Base-by-base conservation (phyloP, 2,797 vertebrate genomes). In the Phylloscopus collybita region DNA sequence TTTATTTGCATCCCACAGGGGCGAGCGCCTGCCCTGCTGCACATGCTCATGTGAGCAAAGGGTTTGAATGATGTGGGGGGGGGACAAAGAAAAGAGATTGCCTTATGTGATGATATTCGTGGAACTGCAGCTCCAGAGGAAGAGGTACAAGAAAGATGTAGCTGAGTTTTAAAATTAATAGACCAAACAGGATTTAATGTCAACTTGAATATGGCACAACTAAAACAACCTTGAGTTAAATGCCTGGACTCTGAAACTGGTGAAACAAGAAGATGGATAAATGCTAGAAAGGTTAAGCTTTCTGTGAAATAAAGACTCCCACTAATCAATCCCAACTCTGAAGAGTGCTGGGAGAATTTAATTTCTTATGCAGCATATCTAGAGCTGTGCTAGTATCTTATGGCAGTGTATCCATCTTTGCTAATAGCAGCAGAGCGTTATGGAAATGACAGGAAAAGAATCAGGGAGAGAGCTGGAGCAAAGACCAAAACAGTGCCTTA, bases 1-100 rank as follows among this genome's bases (percentile, higher is more conserved):
- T 95, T 87, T 80, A 85, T 17, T 71, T 56, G 86, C 72, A 67
- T 50, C 93, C 88, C 86, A 85, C 95, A 85, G 86, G 73, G 92
- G 67, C 0, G 0, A 95, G 83, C 94, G 95, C 88, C 94, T 95
- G 93, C 45, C 86, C 47, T 49, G 73, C 82, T 82, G 50, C 69
- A 92, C 57, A 64, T 1, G 2, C 59, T 88, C 8, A 2, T 5
- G 3, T 53, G 67, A 92, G 38, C n/a, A 69, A 94, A 92, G 57
- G 5, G 26, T 53, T 71, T 87, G 86, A 88, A 44, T n/a, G 6
- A 81, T 67, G 60, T 30, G 30, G 80, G 74, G 0, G 0, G 10
- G 57, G 49, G 16, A 88, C 62, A 85, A 81, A 66, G 47, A 40
- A 44, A 86, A 83, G 3, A 72, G 70, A 81, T 49, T 45, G 23